Evolutionary conservation across 2,888 invertebrate genomes (phyloP).

Genomic region (Celastrina argiolus): DNA sequence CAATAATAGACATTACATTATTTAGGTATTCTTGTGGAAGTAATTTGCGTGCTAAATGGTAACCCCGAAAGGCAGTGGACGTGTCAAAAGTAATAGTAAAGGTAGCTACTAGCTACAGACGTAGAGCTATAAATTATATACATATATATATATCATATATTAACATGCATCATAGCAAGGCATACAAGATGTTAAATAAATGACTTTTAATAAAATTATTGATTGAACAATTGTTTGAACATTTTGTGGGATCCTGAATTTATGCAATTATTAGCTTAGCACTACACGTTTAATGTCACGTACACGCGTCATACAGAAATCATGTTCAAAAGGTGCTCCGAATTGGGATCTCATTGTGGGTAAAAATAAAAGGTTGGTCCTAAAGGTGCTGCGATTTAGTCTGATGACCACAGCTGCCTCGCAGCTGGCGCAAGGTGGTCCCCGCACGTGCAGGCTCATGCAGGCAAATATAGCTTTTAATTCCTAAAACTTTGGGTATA

Average conservation of each 20-base stretch:
- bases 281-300: neutral
- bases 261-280: no score
- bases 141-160: no score
- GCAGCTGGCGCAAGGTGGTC: slow-evolving; percentile 49
- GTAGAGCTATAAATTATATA: no score
- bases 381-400: slow-evolving; percentile 24
- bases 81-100: neutral
- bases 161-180: no score
- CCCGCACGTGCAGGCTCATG: slow-evolving; percentile 20
- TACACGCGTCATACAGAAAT: neutral
- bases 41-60: neutral
- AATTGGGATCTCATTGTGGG: slow-evolving; percentile 15
- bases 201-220: no score
- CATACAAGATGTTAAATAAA: no score
- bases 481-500: slow-evolving; percentile 17
- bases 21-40: neutral
- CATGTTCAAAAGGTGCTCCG: slow-evolving; percentile 2
- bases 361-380: slow-evolving; percentile 20
- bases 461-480: slow-evolving; percentile 23
- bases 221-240: no score
- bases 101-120: no score
- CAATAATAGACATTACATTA: neutral
- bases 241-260: no score
- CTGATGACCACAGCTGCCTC: slow-evolving; percentile 34
- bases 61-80: neutral